phyloP scores from a whole-genome alignment of 2,888 invertebrate genomes.

The Geotrupes spiniger region DNA sequence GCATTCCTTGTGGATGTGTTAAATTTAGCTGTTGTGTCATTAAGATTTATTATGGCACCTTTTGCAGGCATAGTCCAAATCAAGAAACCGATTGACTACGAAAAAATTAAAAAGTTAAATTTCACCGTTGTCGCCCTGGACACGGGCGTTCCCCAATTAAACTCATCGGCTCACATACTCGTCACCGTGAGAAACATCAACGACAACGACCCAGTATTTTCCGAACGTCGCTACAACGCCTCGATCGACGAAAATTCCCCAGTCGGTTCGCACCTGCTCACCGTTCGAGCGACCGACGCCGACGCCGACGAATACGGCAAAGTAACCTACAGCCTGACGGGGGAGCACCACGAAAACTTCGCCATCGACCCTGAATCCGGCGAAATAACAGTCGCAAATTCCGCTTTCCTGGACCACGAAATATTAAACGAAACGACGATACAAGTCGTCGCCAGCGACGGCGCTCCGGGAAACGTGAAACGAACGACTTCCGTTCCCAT shows the following conservation, averaged over 20 bases:
- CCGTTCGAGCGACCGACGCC: slow-evolving; percentile 72
- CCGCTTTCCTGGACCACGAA: slow-evolving; percentile 77
- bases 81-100: slow-evolving; percentile 79
- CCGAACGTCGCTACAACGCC: slow-evolving; percentile 64
- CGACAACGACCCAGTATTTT: slow-evolving; percentile 82
- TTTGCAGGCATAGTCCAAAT: slow-evolving; percentile 70
- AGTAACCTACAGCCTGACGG: slow-evolving; percentile 73
- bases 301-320: slow-evolving; percentile 78
- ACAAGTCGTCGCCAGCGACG: slow-evolving; percentile 78
- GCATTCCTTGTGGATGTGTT: too few species aligned
- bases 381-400: slow-evolving; percentile 70
- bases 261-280: slow-evolving; percentile 67
- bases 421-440: slow-evolving; percentile 65
- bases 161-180: slow-evolving; percentile 71
- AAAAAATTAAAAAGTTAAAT: slow-evolving; percentile 69
- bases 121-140: slow-evolving; percentile 83
- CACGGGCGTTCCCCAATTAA: slow-evolving; percentile 80
- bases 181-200: slow-evolving; percentile 82
- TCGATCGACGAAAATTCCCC: slow-evolving; percentile 74
- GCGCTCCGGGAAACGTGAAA: slow-evolving; percentile 66
- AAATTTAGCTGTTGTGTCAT: too few species aligned
- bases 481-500: slow-evolving; percentile 76
- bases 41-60: slow-evolving; percentile 2
- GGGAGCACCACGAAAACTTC: slow-evolving; percentile 72
- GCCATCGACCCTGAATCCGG: slow-evolving; percentile 69